These are phyloP conservation scores for Lasioglossum vierecki DNA, from an alignment of 2,888 invertebrate species.

Conservation along the genomic window DNA sequence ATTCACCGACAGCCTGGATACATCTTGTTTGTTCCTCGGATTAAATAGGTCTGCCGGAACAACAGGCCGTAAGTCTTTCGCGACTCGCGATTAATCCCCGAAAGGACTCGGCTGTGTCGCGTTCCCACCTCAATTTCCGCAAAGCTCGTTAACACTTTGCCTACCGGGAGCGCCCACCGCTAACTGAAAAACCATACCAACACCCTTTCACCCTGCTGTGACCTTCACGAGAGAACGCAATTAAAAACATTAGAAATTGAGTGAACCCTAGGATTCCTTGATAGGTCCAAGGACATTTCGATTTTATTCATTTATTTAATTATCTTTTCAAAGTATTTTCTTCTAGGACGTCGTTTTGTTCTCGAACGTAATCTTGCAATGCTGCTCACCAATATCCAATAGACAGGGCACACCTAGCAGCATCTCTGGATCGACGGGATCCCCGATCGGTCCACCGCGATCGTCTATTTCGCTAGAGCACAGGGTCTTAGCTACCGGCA, in stretches of 20 bases:
- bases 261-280: too few relatives aligned
- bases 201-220: neutral
- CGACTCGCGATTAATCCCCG: constrained; percentile 15
- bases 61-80: constrained; percentile 1
- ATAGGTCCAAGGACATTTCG: neutral
- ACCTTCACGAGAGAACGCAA: too few relatives aligned
- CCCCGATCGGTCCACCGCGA: neutral
- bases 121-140: neutral
- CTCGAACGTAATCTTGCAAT: neutral
- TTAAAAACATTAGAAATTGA: neutral
- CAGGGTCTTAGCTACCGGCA: constrained; percentile 30
- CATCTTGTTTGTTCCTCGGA: constrained; percentile 33
- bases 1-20: constrained; percentile 26
- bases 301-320: neutral
- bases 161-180: neutral
- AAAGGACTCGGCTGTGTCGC: neutral
- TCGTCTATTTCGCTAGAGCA: neutral
- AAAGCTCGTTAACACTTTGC: neutral
- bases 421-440: neutral
- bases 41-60: constrained; percentile 31
- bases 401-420: neutral
- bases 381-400: neutral
- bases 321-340: neutral
- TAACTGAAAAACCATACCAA: neutral
- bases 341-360: neutral